Evolutionary conservation across 1,140 invertebrate genomes (phyloP).

Genomic region (Drosophila bipectinata): DNA sequence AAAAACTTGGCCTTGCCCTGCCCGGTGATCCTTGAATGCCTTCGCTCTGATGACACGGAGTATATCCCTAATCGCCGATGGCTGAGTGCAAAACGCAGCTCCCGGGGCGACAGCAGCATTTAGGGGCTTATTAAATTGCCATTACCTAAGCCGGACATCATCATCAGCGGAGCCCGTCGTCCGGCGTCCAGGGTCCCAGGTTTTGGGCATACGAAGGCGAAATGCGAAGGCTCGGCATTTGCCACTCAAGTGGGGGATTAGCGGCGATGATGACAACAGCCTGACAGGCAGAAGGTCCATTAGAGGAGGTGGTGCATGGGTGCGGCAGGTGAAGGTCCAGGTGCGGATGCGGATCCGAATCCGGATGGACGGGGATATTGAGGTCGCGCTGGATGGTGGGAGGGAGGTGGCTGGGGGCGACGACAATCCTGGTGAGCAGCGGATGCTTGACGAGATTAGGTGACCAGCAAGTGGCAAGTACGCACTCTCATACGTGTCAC

Average conservation of each 20-base stretch:
- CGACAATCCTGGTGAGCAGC: conserved; percentile 14
- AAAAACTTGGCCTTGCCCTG: conserved; percentile 6
- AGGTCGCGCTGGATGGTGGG: neutral
- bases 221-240: conserved; percentile 53
- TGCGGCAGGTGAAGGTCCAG: neutral
- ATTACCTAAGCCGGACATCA: conserved; percentile 79
- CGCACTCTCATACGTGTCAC: conserved; percentile 12
- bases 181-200: conserved; percentile 17
- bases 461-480: conserved; percentile 18
- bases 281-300: conserved; percentile 71
- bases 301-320: conserved; percentile 20
- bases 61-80: conserved; percentile 49
- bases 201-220: conserved; percentile 13
- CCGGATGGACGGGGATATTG: conserved; percentile 2
- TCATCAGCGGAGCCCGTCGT: conserved; percentile 22
- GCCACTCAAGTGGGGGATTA: conserved; percentile 79
- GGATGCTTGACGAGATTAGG: conserved; percentile 32
- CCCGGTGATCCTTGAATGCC: conserved; percentile 20
- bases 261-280: conserved; percentile 80
- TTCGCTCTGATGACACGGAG: conserved; percentile 27
- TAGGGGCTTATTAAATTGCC: conserved; percentile 79
- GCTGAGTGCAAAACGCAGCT: conserved; percentile 42
- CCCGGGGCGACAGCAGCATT: conserved; percentile 43
- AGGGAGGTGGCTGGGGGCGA: neutral
- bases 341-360: neutral